A percentile compares a stretch with the other conserved stretches of the same genome.
phyloP scores from a whole-genome alignment of 2,797 vertebrate species.

The Iguana delicatissima region DNA sequence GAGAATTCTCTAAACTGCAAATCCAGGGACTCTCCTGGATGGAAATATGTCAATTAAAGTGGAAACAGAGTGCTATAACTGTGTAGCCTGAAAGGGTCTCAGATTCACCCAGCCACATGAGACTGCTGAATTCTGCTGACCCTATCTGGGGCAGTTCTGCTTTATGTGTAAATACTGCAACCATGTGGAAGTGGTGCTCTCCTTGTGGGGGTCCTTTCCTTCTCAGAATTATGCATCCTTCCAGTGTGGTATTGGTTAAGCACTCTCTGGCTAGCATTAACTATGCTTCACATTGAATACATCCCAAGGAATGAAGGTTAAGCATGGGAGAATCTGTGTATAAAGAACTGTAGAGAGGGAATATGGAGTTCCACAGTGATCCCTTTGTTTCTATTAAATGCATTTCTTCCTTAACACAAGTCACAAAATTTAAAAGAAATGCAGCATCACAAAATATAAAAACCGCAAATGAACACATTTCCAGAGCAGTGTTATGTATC shows the following conservation, averaged over 20 bases:
- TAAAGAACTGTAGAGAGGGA: neutral
- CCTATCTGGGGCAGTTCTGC: neutral
- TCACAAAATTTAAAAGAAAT: neutral
- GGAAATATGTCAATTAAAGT: too few relatives aligned
- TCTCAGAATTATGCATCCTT: neutral
- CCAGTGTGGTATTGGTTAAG: neutral
- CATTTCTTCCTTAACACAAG: neutral
- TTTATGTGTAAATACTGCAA: neutral
- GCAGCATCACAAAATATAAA: neutral
- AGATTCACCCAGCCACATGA: neutral
- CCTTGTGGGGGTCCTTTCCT: neutral
- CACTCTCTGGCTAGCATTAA: neutral
- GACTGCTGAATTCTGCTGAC: accelerated
- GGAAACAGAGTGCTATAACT: too few relatives aligned
- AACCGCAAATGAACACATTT: neutral
- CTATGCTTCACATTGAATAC: neutral
- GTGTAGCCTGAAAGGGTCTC: neutral
- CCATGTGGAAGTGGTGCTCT: neutral
- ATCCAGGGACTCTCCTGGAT: too few relatives aligned
- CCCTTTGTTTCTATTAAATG: neutral
- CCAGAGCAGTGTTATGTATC: neutral
- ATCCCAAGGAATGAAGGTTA: neutral
- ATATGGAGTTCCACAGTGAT: neutral
- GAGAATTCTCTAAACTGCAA: too few relatives aligned
- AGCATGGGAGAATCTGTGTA: neutral